Percentiles rank a stretch among this genome's conserved stretches.
Conservation (phyloP, 1,140 invertebrate species). For the Drosophila virilis region DNA sequence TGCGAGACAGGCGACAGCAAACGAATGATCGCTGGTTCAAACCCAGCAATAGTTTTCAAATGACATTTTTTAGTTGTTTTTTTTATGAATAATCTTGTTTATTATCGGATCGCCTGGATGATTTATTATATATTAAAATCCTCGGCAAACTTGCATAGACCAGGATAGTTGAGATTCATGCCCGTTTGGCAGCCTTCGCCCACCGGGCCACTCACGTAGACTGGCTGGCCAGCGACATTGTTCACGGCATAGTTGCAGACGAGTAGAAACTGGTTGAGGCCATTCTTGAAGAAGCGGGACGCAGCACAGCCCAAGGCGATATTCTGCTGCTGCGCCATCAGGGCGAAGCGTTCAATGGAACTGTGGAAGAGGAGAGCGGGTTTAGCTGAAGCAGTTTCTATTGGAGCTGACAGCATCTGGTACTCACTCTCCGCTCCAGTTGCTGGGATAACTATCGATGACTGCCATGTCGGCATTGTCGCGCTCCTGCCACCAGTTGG, state of each 20-base stretch:
- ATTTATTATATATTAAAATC: constrained; percentile 11
- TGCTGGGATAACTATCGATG: constrained; percentile 40
- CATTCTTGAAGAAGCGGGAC: constrained; percentile 13
- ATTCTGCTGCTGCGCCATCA: constrained; percentile 57
- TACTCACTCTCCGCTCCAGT: constrained; percentile 29
- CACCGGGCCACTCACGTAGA: constrained; percentile 35
- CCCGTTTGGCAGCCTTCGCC: constrained; percentile 45
- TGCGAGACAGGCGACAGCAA: too few relatives aligned
- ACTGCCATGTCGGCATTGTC: constrained; percentile 23
- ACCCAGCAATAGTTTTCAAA: background rate
- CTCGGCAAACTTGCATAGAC: constrained; percentile 39
- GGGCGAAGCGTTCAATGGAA: constrained; percentile 29
- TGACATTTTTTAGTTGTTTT: background rate
- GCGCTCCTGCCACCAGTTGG: constrained; percentile 46
- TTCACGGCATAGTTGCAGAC: constrained; percentile 61
- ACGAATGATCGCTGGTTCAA: too few relatives aligned
- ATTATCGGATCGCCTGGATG: background rate
- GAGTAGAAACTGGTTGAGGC: constrained; percentile 32
- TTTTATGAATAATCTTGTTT: background rate
- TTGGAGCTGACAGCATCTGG: too few relatives aligned
- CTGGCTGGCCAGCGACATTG: constrained; percentile 35
- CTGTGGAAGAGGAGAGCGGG: background rate
- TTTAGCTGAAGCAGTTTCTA: background rate
- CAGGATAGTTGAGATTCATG: constrained; percentile 31
- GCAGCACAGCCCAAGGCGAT: constrained; percentile 57